Evolutionary conservation across 2,888 invertebrate genomes (phyloP), one percentile per base, ranked within the genome.

Genomic region (Rhagonycha fulva): DNA sequence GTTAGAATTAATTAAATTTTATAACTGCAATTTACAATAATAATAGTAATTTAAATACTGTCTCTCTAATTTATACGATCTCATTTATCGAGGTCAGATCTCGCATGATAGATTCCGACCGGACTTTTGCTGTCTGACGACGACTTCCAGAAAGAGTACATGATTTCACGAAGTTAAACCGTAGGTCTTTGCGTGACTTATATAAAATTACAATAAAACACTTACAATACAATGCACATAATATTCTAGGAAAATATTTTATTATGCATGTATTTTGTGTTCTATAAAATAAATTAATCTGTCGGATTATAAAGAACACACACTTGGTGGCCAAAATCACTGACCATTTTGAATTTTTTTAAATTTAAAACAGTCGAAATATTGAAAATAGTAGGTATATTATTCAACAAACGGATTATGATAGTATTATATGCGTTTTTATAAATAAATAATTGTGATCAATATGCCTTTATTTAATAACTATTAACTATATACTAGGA

Each of bases 51-150:
- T 75, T 72, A 72, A 77, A 77, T 75, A 72, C 75, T 75, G 62
- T 75, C 71, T 72, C 69, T 75, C 72, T 73, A 71, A 74, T 76
- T 76, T 73, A 23, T 60, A 66, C 68, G 12, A 63, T 67, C 62
- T 30, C 67, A 19, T 26, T 77, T 83, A 84, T 83, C 83, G 82
- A 80, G 84, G 84, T 83, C 82, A 82, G 77, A 83, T 82, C 83
- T 83, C 80, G 80, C 80, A 78, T 79, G 76, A 76, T 76, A 74
- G 75, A 75, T 68, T 75, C 70, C 71, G 74, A 70, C 78, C 77
- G 80, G 80, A 79, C 80, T 76, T 72, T 76, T 75, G 80, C 82
- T 83, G 83, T 83, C 84, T 82, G 84, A 83, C 83, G 80, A 82
- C 82, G 81, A 82, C 82, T 82, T 82, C 81, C 79, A 81, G 78